phyloP scores from a whole-genome alignment of 1,140 invertebrate genomes.

The Bilobella aurantiaca region DNA sequence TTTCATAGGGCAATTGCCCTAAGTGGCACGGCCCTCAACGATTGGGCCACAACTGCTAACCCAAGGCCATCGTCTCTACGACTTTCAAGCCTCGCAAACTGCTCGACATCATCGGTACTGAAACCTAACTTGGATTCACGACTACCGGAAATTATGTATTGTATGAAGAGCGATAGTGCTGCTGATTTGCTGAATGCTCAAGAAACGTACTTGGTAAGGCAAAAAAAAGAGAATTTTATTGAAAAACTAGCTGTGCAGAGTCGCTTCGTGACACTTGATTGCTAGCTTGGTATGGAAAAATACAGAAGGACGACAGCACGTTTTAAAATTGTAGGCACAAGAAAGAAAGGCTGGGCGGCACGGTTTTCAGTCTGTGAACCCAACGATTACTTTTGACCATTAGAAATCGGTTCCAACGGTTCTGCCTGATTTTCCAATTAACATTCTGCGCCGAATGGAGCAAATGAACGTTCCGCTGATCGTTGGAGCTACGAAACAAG shows the following conservation, averaged over 20 bases:
- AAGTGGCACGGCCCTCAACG: conserved; percentile 3
- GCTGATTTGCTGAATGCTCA: not conserved
- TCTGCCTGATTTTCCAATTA: not conserved
- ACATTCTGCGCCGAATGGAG: not conserved
- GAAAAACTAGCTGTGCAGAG: too few relatives aligned
- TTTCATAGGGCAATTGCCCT: not conserved
- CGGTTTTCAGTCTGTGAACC: conserved; percentile 7
- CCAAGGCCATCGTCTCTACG: not conserved
- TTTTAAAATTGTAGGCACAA: not conserved
- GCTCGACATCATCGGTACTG: not conserved
- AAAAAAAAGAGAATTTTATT: too few relatives aligned
- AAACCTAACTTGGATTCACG: not conserved
- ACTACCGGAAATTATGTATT: not conserved
- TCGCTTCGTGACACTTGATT: too few relatives aligned
- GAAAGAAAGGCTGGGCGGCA: not conserved
- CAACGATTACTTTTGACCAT: not conserved
- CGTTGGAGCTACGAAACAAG: conserved; percentile 7
- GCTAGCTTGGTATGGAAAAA: too few relatives aligned
- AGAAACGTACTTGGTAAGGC: not conserved
- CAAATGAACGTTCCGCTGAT: conserved; percentile 12
- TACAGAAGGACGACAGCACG: too few relatives aligned
- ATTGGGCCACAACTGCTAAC: not conserved
- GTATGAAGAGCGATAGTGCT: not conserved
- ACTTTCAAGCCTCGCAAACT: not conserved
- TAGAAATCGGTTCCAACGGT: not conserved